Percentiles rank a stretch among this genome's conserved stretches.
Evolutionary conservation across 92 coral and sea anemone genomes (phyloP).

Genomic region (Porites rus): DNA sequence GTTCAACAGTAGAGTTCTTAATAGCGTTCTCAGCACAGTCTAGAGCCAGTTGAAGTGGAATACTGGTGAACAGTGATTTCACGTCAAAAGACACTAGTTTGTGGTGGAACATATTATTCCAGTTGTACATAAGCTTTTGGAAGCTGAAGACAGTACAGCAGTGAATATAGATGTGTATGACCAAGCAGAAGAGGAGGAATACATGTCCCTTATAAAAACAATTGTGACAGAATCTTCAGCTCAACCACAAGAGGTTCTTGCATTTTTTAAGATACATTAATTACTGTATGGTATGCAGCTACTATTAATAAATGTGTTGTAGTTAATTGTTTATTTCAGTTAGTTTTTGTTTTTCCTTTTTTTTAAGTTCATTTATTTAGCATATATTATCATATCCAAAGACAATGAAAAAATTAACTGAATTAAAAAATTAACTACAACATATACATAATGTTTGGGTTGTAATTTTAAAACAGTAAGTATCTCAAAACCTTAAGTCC

Average conservation of each 20-base stretch:
- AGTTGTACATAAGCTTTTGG: constrained; percentile 6
- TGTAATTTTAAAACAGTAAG: too few relatives aligned
- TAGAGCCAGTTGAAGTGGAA: too few relatives aligned
- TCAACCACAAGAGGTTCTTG: constrained; percentile 23
- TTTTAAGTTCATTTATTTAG: background rate
- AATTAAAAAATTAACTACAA: too few relatives aligned
- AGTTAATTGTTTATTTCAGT: too few relatives aligned
- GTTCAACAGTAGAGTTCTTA: too few relatives aligned
- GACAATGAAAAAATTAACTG: too few relatives aligned
- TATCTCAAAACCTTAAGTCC: too few relatives aligned
- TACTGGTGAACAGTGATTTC: too few relatives aligned
- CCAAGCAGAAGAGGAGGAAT: constrained; percentile 8
- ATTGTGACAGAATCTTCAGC: background rate
- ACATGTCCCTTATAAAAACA: constrained; percentile 4
- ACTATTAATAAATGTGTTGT: background rate
- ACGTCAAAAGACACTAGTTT: too few relatives aligned
- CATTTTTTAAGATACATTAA: background rate
- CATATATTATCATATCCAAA: too few relatives aligned
- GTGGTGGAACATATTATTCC: background rate
- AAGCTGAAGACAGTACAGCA: constrained; percentile 4
- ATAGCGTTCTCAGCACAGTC: too few relatives aligned
- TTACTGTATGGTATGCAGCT: background rate
- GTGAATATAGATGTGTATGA: background rate
- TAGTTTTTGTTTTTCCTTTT: background rate
- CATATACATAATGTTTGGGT: too few relatives aligned